Evolutionary conservation across 2,113 vertebrate species (phyloP).

Genomic region (Bubo scandiacus): DNA sequence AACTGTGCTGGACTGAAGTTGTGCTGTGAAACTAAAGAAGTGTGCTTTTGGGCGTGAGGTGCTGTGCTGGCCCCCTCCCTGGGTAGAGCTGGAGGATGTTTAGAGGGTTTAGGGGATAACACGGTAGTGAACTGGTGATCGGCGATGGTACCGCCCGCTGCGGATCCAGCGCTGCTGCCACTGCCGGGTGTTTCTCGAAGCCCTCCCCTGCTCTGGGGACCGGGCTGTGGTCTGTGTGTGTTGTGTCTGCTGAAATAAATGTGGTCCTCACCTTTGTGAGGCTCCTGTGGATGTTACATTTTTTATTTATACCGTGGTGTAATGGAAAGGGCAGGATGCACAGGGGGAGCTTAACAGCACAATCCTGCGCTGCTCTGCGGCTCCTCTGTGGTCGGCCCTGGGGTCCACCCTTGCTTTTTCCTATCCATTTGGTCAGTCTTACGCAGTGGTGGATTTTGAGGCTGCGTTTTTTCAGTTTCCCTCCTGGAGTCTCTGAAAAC

Average conservation of each 20-base stretch:
- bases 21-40: background rate
- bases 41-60: background rate
- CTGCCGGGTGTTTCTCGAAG: background rate
- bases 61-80: rapidly evolving
- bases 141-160: background rate
- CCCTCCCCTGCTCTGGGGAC: background rate
- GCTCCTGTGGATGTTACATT: background rate
- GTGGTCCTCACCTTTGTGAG: background rate
- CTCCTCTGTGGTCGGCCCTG: too few relatives aligned
- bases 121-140: rapidly evolving
- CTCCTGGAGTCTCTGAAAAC: background rate
- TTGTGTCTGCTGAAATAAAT: too few relatives aligned
- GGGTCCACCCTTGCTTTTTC: background rate
- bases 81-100: background rate
- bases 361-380: too few relatives aligned
- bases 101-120: background rate
- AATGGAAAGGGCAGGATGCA: background rate
- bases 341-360: background rate
- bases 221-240: rapidly evolving
- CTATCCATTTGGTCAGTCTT: rapidly evolving
- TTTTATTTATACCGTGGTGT: background rate
- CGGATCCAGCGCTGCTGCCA: too few relatives aligned
- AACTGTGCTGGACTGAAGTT: rapidly evolving
- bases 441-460: rapidly evolving
- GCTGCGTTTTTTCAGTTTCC: background rate